phyloP scores from a whole-genome alignment of 2,888 invertebrate genomes.

The Fragum sueziense region DNA sequence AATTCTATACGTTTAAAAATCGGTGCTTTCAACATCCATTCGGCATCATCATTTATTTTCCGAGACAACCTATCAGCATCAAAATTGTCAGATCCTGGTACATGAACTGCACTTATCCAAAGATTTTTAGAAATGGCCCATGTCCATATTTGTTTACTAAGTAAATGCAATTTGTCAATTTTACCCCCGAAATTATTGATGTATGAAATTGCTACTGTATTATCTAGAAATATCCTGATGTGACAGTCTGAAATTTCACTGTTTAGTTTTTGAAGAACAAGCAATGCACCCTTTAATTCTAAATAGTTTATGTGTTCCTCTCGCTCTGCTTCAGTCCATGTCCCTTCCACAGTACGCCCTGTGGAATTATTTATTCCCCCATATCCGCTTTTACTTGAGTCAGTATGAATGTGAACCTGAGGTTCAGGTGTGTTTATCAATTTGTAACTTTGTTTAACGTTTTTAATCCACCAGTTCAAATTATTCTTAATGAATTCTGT shows the following conservation, averaged over 20 bases:
- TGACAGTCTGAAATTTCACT: not conserved
- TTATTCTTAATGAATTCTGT: not conserved
- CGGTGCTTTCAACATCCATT: constrained; percentile 11
- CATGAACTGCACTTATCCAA: constrained; percentile 5
- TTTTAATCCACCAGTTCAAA: no score
- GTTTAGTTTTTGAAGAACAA: not conserved
- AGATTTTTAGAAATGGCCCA: constrained; percentile 1
- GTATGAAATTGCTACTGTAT: not conserved
- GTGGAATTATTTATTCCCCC: constrained; percentile 7
- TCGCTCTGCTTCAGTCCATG: not conserved
- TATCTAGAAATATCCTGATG: not conserved
- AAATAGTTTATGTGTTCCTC: not conserved
- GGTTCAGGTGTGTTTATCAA: not conserved
- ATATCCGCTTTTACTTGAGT: not conserved
- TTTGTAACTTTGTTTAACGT: not conserved
- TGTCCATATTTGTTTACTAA: constrained; percentile 10
- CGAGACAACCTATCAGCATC: not conserved
- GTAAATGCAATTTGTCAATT: not conserved
- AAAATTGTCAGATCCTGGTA: not conserved
- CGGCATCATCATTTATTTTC: constrained; percentile 2
- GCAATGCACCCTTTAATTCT: not conserved
- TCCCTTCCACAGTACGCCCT: not conserved
- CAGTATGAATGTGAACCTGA: not conserved
- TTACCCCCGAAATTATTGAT: constrained; percentile 7
- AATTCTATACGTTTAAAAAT: not conserved